Evolutionary conservation across 2,797 vertebrate species (phyloP), one percentile per base, ranked within the genome.

Genomic region (Sphenodon punctatus): DNA sequence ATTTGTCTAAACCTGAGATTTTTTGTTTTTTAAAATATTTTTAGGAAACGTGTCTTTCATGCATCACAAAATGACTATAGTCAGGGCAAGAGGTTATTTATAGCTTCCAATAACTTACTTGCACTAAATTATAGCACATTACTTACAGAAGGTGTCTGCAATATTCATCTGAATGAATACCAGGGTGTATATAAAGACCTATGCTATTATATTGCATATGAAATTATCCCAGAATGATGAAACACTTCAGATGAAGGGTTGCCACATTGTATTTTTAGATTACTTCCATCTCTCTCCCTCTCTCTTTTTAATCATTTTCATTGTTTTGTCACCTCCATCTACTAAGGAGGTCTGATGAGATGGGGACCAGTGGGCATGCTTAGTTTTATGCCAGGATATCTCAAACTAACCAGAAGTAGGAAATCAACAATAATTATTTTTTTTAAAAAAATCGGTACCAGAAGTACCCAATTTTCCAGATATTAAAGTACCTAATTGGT

Each of bases 211-310:
- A 78, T 23, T 51, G 55, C 73, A 82, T 65, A 84, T 65, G 51
- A 91, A 92, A 91, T 84, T 36, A 90, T 92, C 89, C 67, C 67
- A 70, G 78, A 94, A 93, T 83, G 6, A 91, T 72, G 36, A 91
- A 78, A 76, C 42, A 64, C 70, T 91, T 88, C 67, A 92, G 30
- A 80, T 69, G 88, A 81, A 78, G 84, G 87, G 64, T 70, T 89
- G 88, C 36, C 11, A 49, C 61, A 65, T 66, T 75, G 79, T 70
- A 84, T 82, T 90, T 83, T 89, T 75, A 92, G 90, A 92, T 89
- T 30, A 83, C 65, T 75, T 87, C 91, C 36, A 88, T 92, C 93
- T 90, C 70, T 91, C 67, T 91, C 83, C 90, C 93, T 89, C 67
- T 90, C 64, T 91, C 84, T 91, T 88, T 76, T 85, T 74, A 36